phyloP scores from a whole-genome alignment of 2,113 vertebrate genomes.

The Lepidothrix coronata region DNA sequence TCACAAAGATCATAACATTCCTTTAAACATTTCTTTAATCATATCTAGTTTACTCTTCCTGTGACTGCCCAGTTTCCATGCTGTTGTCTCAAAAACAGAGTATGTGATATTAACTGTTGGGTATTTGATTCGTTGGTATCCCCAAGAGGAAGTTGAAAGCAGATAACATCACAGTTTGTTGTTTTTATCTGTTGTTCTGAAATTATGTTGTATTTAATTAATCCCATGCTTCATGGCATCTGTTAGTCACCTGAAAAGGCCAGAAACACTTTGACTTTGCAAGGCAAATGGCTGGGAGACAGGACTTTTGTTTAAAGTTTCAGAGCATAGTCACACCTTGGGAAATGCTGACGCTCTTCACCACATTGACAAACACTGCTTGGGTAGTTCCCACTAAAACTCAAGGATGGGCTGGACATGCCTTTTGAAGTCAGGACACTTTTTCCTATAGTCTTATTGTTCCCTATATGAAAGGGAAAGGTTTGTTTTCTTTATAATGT shows the following conservation, averaged over 20 bases:
- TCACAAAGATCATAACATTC: constrained; percentile 43
- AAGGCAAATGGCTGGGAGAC: not conserved
- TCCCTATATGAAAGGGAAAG: not conserved
- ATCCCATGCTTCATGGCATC: not conserved
- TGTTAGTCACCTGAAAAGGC: not conserved
- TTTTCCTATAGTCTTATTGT: not conserved
- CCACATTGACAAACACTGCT: not conserved
- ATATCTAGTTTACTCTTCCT: constrained; percentile 21
- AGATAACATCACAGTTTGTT: not conserved
- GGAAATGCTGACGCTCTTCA: fast-evolving
- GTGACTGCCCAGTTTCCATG: constrained; percentile 8
- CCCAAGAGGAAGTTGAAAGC: not conserved
- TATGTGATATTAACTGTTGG: not conserved
- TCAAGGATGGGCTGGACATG: not conserved
- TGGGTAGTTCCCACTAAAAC: not conserved
- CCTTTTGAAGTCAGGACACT: not conserved
- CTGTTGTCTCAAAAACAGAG: not conserved
- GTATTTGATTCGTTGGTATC: not conserved
- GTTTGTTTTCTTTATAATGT: not conserved
- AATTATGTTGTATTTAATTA: constrained; percentile 40
- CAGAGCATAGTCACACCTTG: not conserved
- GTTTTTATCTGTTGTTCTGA: not conserved
- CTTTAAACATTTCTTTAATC: constrained; percentile 60
- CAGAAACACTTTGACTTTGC: not conserved
- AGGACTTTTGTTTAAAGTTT: not conserved